These are phyloP conservation scores for Sparus aurata DNA, from an alignment of 2,797 vertebrate species.

Conservation along the genomic window DNA sequence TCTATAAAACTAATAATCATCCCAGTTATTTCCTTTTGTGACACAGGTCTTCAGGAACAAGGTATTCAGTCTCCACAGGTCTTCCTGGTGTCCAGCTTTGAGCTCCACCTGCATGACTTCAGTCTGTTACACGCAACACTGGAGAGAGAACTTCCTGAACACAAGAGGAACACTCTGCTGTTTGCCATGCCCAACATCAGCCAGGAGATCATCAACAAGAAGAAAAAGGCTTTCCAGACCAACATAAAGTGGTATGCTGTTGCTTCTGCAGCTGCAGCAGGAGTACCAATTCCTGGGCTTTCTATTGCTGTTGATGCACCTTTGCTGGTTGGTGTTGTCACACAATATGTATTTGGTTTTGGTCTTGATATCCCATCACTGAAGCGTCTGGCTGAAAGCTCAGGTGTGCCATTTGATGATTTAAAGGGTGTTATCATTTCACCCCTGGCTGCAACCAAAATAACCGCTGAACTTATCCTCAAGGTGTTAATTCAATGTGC, in stretches of 20 bases:
- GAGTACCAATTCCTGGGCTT: neutral
- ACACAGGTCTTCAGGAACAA: neutral
- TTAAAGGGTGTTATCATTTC: neutral
- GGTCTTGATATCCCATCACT: constrained; percentile 8
- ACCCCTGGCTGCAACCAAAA: neutral
- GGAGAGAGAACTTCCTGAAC: constrained; percentile 31
- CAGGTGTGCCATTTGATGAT: accelerated
- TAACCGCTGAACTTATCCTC: accelerated
- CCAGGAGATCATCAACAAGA: constrained; percentile 14
- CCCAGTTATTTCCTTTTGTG: too few relatives aligned
- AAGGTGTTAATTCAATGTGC: accelerated
- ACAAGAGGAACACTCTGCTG: constrained; percentile 25
- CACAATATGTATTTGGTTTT: accelerated
- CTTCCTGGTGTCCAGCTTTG: constrained; percentile 80
- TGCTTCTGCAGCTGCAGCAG: neutral
- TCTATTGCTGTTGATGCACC: neutral
- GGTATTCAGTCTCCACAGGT: constrained; percentile 66
- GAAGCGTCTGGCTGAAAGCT: too few relatives aligned
- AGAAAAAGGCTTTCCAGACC: constrained; percentile 9
- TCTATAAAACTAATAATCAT: too few relatives aligned
- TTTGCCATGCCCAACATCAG: constrained; percentile 10
- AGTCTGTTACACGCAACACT: constrained; percentile 5
- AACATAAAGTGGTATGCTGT: neutral
- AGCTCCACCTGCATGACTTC: constrained; percentile 75
- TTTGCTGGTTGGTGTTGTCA: accelerated